These are phyloP conservation scores for Rugalucina vietnamica DNA, from an alignment of 2,888 invertebrate species.

Conservation along the genomic window DNA sequence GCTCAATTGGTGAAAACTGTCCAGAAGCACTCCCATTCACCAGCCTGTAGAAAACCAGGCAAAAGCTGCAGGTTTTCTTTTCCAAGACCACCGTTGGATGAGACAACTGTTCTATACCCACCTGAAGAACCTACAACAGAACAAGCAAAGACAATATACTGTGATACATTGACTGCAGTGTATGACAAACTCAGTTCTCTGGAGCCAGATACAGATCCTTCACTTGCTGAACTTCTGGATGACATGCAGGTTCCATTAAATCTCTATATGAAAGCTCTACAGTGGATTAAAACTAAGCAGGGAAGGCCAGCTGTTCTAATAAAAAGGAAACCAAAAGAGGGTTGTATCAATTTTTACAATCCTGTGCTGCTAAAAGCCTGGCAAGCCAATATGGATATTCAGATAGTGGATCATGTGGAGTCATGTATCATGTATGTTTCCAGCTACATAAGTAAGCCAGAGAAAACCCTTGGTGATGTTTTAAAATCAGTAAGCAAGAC, in stretches of 20 bases:
- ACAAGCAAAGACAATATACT: conserved; percentile 15
- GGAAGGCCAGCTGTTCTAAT: conserved; percentile 47
- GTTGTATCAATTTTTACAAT: conserved; percentile 42
- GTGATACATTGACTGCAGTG: conserved; percentile 19
- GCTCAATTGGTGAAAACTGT: background rate
- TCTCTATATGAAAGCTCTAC: conserved; percentile 31
- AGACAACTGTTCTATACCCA: conserved; percentile 36
- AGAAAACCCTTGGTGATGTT: conserved; percentile 39
- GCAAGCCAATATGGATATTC: conserved; percentile 60
- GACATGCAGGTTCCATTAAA: conserved; percentile 27
- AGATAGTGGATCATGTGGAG: conserved; percentile 53
- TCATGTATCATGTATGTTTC: conserved; percentile 60
- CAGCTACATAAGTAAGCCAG: conserved; percentile 39
- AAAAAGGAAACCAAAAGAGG: conserved; percentile 23
- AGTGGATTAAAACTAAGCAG: conserved; percentile 49
- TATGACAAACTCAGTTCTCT: conserved; percentile 19
- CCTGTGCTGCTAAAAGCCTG: conserved; percentile 25
- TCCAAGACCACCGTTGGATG: conserved; percentile 35
- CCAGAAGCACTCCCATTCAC: conserved; percentile 31
- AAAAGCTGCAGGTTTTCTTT: conserved; percentile 49
- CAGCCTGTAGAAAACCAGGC: conserved; percentile 20
- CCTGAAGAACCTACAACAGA: background rate
- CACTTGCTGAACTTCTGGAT: conserved; percentile 23
- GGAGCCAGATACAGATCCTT: background rate
- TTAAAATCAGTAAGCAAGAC: conserved; percentile 36